Percentiles rank a stretch among this genome's conserved stretches.
phyloP scores from a whole-genome alignment of 2,797 vertebrate species.

The Etheostoma nigrum region DNA sequence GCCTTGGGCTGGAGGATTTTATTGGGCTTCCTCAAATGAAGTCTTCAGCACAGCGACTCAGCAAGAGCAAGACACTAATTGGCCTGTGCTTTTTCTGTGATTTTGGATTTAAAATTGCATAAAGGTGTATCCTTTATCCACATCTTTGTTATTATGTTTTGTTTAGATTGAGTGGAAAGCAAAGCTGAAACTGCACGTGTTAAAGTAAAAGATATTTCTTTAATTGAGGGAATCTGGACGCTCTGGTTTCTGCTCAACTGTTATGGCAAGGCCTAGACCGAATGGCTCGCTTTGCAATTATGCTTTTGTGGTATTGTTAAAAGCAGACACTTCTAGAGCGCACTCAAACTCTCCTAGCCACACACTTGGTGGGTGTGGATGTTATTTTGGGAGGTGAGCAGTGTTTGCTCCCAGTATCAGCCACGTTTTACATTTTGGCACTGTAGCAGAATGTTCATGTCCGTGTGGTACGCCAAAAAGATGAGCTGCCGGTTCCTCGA shows the following conservation, averaged over 20 bases:
- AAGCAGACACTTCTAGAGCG: conserved; percentile 40
- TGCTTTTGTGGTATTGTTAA: conserved; percentile 27
- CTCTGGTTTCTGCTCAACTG: conserved; percentile 22
- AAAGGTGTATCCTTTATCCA: conserved; percentile 23
- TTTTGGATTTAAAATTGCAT: conserved; percentile 46
- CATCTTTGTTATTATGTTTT: conserved; percentile 17
- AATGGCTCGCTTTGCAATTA: conserved; percentile 26
- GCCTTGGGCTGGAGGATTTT: conserved; percentile 31
- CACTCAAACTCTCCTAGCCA: conserved; percentile 6
- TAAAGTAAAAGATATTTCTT: conserved; percentile 36
- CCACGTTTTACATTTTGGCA: conserved; percentile 33
- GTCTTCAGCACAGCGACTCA: conserved; percentile 45
- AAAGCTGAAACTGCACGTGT: conserved; percentile 35
- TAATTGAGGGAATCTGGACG: neutral
- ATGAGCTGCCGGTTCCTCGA: conserved; percentile 85
- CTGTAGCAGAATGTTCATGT: conserved; percentile 84
- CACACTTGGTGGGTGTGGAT: conserved; percentile 33
- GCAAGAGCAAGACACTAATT: conserved; percentile 49
- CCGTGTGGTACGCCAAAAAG: conserved; percentile 89
- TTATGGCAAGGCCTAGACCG: conserved; percentile 50
- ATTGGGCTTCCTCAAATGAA: conserved; percentile 39
- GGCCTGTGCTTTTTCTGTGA: conserved; percentile 33
- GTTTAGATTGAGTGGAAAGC: conserved; percentile 24
- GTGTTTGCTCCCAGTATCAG: conserved; percentile 45
- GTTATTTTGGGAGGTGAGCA: conserved; percentile 53